Percentiles rank a stretch among this genome's conserved stretches.
These are phyloP conservation scores for Petrocephalus sullivani DNA, from an alignment of 2,797 vertebrate genomes.

Conservation along the genomic window DNA sequence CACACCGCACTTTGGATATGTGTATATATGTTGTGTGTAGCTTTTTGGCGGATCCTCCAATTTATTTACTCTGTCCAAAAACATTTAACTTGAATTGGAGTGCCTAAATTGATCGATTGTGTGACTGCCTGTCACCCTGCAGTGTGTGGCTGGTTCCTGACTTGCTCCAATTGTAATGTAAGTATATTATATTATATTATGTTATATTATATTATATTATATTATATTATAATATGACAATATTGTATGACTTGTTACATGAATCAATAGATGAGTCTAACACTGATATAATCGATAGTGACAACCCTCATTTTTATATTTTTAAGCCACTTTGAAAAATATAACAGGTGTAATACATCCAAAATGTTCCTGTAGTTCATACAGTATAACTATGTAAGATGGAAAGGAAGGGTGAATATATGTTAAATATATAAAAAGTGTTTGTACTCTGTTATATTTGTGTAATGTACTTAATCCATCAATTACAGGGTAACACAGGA, in stretches of 20 bases:
- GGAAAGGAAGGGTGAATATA: not conserved
- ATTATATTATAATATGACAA: too few relatives aligned
- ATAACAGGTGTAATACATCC: not conserved
- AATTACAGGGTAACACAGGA: not conserved
- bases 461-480: not conserved
- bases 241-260: not conserved
- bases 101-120: too few relatives aligned
- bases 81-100: too few relatives aligned
- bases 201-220: not conserved
- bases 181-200: too few relatives aligned
- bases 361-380: not conserved
- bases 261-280: not conserved
- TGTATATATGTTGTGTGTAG: too few relatives aligned
- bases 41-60: too few relatives aligned
- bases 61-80: too few relatives aligned
- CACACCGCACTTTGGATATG: too few relatives aligned
- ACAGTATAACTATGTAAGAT: not conserved
- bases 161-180: too few relatives aligned
- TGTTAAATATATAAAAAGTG: not conserved
- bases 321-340: not conserved
- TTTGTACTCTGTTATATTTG: not conserved
- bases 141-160: too few relatives aligned
- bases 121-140: too few relatives aligned
- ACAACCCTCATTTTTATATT: not conserved
- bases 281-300: not conserved